Base-by-base conservation (phyloP, 92 coral and sea anemone genomes). In the Phenganax stokvisi region DNA sequence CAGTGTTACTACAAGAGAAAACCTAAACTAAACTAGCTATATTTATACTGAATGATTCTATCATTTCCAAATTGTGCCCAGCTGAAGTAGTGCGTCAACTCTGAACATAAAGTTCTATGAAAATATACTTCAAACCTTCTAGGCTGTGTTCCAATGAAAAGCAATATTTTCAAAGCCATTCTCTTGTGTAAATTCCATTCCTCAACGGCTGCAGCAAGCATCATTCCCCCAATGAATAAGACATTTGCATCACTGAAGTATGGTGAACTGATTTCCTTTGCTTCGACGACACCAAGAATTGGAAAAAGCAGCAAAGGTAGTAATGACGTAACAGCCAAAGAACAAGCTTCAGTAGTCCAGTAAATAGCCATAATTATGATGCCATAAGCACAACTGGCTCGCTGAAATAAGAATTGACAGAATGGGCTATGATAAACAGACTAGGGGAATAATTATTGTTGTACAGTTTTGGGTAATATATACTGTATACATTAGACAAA, bases 241-340 rank as follows among this genome's bases (percentile, higher is more conserved):
- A 86, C 91, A 64, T 89, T 92, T 63, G 97, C 90, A 80, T 92
- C 97, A 61, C 86, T 87, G 88, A 92, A 92, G 83, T 92, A 92
- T 16, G 93, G 93, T 11, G 88, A 80, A 61, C 93, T 90, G 74
- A 90, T 87, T 69, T 88, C 84, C 47, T 88, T 88, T 12, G 93
- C 89, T 62, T 85, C 83, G 29, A 90, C 86, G 52, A 90, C 93
- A 10, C 93, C 93, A 77, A 88, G 85, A 81, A 90, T 72, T 12
- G 93, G 93, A 44, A 90, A 90, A 72, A 90, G 76, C 27, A 88
- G 89, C 54, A 90, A 84, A 9, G 93, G 93, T 27, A 90, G 81
- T 51, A 90, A 87, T 30, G 93, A 89, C 27, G 93, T 90, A 75
- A 90, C 93, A 20, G 93, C 93, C 65, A 90, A 81, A 9, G 91